Evolutionary conservation across 2,113 vertebrate genomes (phyloP).

Genomic region (Laticauda laticaudata): DNA sequence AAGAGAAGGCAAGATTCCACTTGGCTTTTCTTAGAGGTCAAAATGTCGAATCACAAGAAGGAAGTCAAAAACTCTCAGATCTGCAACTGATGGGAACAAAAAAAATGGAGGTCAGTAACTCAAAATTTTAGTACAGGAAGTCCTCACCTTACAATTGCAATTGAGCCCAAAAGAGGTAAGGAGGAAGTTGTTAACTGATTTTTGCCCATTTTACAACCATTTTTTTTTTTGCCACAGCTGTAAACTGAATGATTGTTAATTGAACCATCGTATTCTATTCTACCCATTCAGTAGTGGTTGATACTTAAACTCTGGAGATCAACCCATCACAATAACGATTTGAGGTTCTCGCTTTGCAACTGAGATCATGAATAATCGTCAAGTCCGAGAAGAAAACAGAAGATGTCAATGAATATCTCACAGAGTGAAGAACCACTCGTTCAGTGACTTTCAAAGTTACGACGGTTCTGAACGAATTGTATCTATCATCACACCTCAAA

Average conservation of each 20-base stretch:
- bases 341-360: not conserved
- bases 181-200: not conserved
- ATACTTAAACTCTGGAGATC: not conserved
- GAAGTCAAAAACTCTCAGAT: constrained; percentile 67
- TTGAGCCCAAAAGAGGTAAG: not conserved
- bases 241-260: too few species aligned
- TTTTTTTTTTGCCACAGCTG: too few species aligned
- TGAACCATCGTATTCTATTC: too few species aligned
- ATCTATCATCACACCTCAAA: not conserved
- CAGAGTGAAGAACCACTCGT: not conserved
- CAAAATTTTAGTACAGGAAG: not conserved
- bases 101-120: constrained; percentile 50
- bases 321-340: not conserved
- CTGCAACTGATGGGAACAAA: constrained; percentile 66
- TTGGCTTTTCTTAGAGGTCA: constrained; percentile 50
- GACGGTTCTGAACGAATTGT: not conserved
- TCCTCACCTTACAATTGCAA: not conserved
- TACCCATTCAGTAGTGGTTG: not conserved
- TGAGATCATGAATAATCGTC: not conserved
- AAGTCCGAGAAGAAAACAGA: not conserved
- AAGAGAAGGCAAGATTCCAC: constrained; percentile 43
- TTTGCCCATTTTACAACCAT: not conserved
- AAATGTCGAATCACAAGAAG: constrained; percentile 51
- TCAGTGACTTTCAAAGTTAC: not conserved
- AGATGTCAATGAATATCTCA: not conserved